Conservation (phyloP, 2,113 vertebrate species). For the Rhynchomys soricoides region DNA sequence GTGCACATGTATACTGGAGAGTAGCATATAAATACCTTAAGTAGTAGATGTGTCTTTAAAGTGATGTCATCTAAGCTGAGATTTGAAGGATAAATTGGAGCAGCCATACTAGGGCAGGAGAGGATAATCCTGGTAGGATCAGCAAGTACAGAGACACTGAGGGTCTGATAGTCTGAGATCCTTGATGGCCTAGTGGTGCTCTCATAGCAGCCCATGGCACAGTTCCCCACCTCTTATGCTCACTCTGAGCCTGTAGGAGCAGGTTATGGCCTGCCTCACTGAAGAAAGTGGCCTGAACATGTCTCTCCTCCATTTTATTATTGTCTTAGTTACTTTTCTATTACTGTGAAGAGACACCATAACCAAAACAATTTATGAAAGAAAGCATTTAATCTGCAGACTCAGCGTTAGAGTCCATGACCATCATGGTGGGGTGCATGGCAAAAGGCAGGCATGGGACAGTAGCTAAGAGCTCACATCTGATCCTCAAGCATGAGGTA, state of each 20-base stretch:
- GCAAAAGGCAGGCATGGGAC: neutral
- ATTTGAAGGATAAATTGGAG: constrained; percentile 34
- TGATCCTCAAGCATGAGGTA: neutral
- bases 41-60: neutral
- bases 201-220: neutral
- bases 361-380: neutral
- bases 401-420: neutral
- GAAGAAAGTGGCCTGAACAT: neutral
- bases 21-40: neutral
- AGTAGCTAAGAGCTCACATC: neutral
- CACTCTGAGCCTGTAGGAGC: neutral
- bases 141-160: neutral
- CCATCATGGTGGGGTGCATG: neutral
- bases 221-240: neutral
- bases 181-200: neutral
- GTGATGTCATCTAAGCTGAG: constrained; percentile 39
- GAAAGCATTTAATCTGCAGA: neutral
- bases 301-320: neutral
- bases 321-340: neutral
- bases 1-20: neutral
- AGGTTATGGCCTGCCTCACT: neutral
- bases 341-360: neutral
- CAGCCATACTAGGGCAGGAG: neutral
- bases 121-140: constrained; percentile 2
- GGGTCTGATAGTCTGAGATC: neutral